These are phyloP conservation scores for Psylliodes chrysocephalus DNA, from an alignment of 2,888 invertebrate genomes.

Conservation along the genomic window DNA sequence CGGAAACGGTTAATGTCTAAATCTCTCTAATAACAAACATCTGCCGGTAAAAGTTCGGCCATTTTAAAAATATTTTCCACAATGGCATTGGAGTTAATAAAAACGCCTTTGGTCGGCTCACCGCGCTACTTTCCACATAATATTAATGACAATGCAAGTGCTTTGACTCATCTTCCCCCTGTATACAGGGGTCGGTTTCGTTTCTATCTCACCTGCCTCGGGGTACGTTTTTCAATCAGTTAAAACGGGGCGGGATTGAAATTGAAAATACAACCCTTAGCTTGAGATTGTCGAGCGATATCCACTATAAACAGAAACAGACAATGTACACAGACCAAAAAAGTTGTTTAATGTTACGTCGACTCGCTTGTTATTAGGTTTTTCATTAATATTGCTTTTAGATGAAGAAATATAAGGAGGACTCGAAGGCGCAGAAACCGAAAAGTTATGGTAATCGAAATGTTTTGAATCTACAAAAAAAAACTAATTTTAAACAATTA, in stretches of 20 bases:
- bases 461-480: too few species aligned
- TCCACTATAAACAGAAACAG: conserved; percentile 41
- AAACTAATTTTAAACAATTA: too few species aligned
- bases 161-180: conserved; percentile 53
- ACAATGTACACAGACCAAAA: conserved; percentile 45
- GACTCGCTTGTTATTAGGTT: not conserved
- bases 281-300: conserved; percentile 38
- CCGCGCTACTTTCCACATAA: conserved; percentile 54
- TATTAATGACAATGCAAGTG: conserved; percentile 55
- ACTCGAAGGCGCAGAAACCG: too few species aligned
- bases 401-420: not conserved
- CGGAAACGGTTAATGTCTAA: conserved; percentile 40
- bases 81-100: conserved; percentile 53
- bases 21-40: conserved; percentile 45
- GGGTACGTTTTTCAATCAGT: conserved; percentile 57
- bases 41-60: conserved; percentile 45
- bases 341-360: conserved; percentile 43
- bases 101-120: conserved; percentile 49
- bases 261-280: conserved; percentile 32
- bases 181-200: conserved; percentile 40
- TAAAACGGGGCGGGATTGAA: conserved; percentile 43
- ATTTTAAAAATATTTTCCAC: conserved; percentile 47
- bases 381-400: conserved; percentile 5
- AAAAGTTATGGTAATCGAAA: too few species aligned
- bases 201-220: conserved; percentile 54